Evolutionary conservation across 1,140 invertebrate genomes (phyloP).

Genomic region (Diorhabda carinulata): DNA sequence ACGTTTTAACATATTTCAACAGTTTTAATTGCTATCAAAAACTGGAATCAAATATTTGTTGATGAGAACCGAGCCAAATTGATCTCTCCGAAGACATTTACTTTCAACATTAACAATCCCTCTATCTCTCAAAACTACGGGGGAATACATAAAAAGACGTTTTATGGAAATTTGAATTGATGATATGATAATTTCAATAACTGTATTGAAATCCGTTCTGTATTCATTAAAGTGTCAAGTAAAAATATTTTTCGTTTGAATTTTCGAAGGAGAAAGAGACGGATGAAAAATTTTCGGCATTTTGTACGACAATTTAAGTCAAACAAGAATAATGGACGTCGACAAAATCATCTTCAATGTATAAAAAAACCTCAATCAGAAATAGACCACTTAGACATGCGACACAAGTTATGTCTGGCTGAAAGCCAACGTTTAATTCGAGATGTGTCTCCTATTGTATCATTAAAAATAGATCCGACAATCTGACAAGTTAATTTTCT

Average conservation of each 20-base stretch:
- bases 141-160: no score
- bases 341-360: constrained; percentile 19
- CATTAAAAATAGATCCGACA: constrained; percentile 32
- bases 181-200: no score
- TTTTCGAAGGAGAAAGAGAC: background rate
- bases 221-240: no score
- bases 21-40: no score
- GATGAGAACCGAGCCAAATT: background rate
- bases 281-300: constrained; percentile 1
- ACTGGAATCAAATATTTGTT: no score
- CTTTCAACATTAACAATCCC: background rate
- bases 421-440: constrained; percentile 47
- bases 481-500: constrained; percentile 11
- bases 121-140: no score
- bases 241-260: background rate
- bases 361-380: constrained; percentile 43
- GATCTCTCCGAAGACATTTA: background rate
- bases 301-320: background rate
- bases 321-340: background rate
- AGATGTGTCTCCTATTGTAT: constrained; percentile 47
- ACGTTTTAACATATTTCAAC: no score
- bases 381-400: constrained; percentile 47
- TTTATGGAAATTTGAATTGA: no score
- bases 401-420: constrained; percentile 46
- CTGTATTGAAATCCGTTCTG: no score